phyloP scores from a whole-genome alignment of 2,888 invertebrate species.

The Bombylius discolor region DNA sequence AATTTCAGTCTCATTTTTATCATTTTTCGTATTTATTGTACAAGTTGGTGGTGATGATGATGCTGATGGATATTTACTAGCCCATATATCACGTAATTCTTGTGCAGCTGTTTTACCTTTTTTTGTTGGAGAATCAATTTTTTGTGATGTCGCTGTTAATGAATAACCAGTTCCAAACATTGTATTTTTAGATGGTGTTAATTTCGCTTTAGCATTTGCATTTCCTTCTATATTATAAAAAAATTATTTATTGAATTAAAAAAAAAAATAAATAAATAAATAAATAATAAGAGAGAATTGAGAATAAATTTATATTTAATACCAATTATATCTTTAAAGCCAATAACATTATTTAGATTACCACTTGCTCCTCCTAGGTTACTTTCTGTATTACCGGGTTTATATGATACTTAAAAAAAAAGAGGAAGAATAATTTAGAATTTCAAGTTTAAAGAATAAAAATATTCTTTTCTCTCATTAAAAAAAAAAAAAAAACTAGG shows the following conservation, averaged over 20 bases:
- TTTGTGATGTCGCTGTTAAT: neutral
- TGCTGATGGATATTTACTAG: constrained; percentile 21
- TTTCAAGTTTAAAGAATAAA: no score
- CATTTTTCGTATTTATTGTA: neutral
- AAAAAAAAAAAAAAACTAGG: no score
- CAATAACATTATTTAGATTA: constrained; percentile 22
- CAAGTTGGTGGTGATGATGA: neutral
- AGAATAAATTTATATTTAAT: neutral
- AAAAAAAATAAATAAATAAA: no score
- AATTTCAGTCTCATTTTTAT: neutral
- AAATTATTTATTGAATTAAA: no score
- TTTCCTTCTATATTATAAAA: no score
- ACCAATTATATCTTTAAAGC: constrained; percentile 20
- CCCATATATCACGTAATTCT: constrained; percentile 26
- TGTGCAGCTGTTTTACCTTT: neutral
- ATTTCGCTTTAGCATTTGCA: no score
- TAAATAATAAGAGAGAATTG: neutral
- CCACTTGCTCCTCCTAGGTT: constrained; percentile 5
- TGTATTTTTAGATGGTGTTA: neutral
- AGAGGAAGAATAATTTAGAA: no score
- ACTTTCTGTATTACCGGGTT: constrained; percentile 14
- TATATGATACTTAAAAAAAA: constrained; percentile 7
- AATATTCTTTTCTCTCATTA: no score
- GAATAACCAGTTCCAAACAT: constrained; percentile 1
- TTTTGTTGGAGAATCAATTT: neutral